Base-by-base conservation (phyloP, 2,888 invertebrate species). In the Heliconius ismenius region DNA sequence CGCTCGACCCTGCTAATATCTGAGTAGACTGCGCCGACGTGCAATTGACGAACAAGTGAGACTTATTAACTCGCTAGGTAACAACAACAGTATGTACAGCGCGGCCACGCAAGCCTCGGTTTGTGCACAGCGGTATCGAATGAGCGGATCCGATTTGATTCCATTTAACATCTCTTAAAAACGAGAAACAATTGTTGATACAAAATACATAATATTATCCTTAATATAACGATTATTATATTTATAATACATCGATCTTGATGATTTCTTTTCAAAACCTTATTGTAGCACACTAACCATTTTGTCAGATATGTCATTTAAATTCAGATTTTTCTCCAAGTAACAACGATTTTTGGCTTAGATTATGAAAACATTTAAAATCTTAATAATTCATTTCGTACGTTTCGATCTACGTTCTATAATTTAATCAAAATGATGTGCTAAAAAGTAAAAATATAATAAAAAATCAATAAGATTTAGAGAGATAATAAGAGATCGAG, bases 261-360 rank as follows among this genome's bases (percentile, higher is more conserved):
- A 90, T 92, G 92, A 88, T 91, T 91, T 87, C 87, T 86, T 88
- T 87, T 88, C 89, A 89, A 89, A 90, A 90, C 90, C 93, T 92
- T 93, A 93, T 90, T 90, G 92, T 94, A 94, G 91, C 92, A 93
- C 94, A 94, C 94, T 94, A 94, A 94, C 94, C 94, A 93, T 93
- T 92, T 93, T 93, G 91, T 92, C 92, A 93, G 94, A 94, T 94
- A 94, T 94, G 94, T 94, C 86, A 92, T 93, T 92, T 94, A 94
- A 94, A 94, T 94, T 94, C 93, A 89, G 92, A 92, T 92, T 92
- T 90, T 93, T 91, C 91, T 92, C 93, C 92, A 89, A 89, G 92
- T 93, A 91, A 92, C 88, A 91, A 92, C 88, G 91, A 92, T 92
- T 93, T 93, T 93, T 93, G 91, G 91, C 91, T 91, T 91, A 89